These are phyloP conservation scores for Myanophis thanlyinensis DNA, from an alignment of 2,113 vertebrate genomes.

Conservation along the genomic window DNA sequence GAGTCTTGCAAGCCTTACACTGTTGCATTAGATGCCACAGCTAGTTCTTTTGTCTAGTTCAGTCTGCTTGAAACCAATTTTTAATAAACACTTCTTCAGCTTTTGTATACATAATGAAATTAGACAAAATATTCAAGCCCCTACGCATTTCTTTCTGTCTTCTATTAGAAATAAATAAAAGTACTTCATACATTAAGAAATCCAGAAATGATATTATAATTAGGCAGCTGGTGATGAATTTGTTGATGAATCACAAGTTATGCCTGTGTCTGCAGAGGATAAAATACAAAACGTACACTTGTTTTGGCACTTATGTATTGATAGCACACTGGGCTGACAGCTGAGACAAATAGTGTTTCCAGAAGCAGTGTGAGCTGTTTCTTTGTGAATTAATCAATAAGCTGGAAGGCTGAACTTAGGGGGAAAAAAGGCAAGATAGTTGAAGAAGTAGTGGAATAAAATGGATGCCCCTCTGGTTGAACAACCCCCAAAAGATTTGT, in stretches of 20 bases:
- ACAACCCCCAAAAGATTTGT: neutral
- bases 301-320: neutral
- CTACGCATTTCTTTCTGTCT: neutral
- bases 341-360: conserved; percentile 31
- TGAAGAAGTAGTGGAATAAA: neutral
- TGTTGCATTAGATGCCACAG: neutral
- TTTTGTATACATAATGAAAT: neutral
- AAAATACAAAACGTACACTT: conserved; percentile 8
- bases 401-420: neutral
- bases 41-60: neutral
- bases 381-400: conserved; percentile 14
- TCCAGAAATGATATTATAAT: neutral
- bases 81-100: neutral
- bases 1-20: neutral
- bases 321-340: conserved; percentile 5
- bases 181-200: neutral
- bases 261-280: neutral
- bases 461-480: neutral
- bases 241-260: conserved; percentile 13
- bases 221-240: conserved; percentile 1
- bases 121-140: neutral
- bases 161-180: neutral
- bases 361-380: conserved; percentile 15
- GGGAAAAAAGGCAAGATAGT: fast-evolving
- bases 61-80: neutral